phyloP scores from a whole-genome alignment of 2,797 vertebrate species.

The Esox masquinongy region DNA sequence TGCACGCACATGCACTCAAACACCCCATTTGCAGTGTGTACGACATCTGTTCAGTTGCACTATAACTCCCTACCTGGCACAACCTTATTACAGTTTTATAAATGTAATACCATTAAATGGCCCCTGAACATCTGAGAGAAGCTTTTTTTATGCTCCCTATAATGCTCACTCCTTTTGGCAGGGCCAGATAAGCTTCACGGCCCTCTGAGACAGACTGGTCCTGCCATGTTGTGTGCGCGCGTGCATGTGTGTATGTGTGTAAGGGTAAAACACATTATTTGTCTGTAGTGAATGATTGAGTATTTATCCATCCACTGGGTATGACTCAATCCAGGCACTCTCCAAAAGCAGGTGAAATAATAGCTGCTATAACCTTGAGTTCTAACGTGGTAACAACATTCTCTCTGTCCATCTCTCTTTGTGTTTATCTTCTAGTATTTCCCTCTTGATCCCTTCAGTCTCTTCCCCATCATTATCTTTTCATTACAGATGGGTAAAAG shows the following conservation, averaged over 20 bases:
- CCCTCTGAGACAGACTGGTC: slow-evolving; percentile 49
- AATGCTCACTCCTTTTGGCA: slow-evolving; percentile 52
- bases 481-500: slow-evolving; percentile 58
- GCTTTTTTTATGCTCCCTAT: slow-evolving; percentile 37
- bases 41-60: slow-evolving; percentile 62
- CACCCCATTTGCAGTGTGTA: slow-evolving; percentile 52
- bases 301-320: slow-evolving; percentile 60
- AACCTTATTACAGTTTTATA: slow-evolving; percentile 65
- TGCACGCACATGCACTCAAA: slow-evolving; percentile 29
- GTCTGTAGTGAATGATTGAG: slow-evolving; percentile 55
- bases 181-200: slow-evolving; percentile 28
- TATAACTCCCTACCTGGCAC: slow-evolving; percentile 42
- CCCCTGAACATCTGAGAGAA: slow-evolving; percentile 54
- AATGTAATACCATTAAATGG: slow-evolving; percentile 68
- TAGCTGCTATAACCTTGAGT: slow-evolving; percentile 65
- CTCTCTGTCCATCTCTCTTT: not conserved
- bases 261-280: slow-evolving; percentile 54
- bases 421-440: too few species aligned
- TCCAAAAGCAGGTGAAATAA: slow-evolving; percentile 65
- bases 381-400: slow-evolving; percentile 32
- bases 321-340: slow-evolving; percentile 53
- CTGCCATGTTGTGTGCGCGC: slow-evolving; percentile 11
- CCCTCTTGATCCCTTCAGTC: not conserved
- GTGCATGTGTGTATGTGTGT: not conserved
- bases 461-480: slow-evolving; percentile 47